Evolutionary conservation across 2,113 vertebrate genomes (phyloP), one percentile per base, ranked within the genome.

Genomic region (Pionites leucogaster): DNA sequence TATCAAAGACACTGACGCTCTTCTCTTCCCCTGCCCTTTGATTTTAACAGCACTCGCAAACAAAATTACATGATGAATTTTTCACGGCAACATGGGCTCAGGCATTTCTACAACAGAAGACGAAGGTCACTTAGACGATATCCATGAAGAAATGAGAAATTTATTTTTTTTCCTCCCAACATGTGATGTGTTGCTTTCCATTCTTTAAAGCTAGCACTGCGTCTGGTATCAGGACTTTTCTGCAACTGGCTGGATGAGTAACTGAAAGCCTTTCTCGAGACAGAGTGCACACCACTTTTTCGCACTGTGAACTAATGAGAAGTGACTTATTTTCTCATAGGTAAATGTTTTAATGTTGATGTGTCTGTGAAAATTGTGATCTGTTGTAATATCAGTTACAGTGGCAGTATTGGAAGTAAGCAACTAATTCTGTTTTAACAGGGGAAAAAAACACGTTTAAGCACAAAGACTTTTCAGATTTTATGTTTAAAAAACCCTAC

Each of bases 1-100:
- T 80, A 49, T 79, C 62, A 74, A 93, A 92, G 91, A 91, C 76
- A 75, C 84, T 97, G 97, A 98, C 98, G 44, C 81, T 86, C 70
- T 95, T 92, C 90, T 88, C 82, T 94, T 94, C 91, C 94, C 47
- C 71, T 69, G 53, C 49, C 88, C 95, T 88, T 98, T 97, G 95
- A 92, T 98, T 96, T 98, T 90, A 91, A 97, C 98, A 99, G 99
- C 98, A 99, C 99, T 96, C 99, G 99, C 91, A 99, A 99, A 98
- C 99, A 99, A 98, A 99, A 99, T 99, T 99, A 99, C 98, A 99
- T 99, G 99, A 99, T 99, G 99, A 99, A 99, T 99, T 99, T 99
- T 99, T 99, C 99, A 98, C 98, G 99, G 96, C 99, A 99, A 98
- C 99, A 99, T 97, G 99, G 98, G 96, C 98, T 99, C 96, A 99